Conservation (phyloP, 2,888 invertebrate species). For the Timema cristinae region DNA sequence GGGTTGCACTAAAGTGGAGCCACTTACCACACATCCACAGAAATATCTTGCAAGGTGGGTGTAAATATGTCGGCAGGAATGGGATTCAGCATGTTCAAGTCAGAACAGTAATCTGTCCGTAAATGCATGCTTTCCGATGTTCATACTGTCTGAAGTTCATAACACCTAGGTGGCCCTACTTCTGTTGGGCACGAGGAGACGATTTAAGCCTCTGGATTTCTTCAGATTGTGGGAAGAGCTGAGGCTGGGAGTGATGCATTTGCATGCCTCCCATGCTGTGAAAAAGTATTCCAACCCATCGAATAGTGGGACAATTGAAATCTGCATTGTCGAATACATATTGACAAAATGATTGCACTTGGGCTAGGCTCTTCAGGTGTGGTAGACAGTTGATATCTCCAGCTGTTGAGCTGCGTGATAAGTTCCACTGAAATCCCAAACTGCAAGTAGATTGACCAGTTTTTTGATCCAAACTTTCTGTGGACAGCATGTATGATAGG, state of each 20-base stretch:
- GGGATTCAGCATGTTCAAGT: neutral
- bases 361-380: neutral
- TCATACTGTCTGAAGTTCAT: neutral
- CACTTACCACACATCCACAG: neutral
- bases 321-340: slow-evolving; percentile 4
- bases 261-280: slow-evolving; percentile 1
- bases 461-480: neutral
- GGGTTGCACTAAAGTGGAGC: neutral
- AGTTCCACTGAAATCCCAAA: neutral
- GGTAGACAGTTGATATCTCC: slow-evolving; percentile 8
- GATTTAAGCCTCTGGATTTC: neutral
- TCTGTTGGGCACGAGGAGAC: neutral
- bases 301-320: neutral
- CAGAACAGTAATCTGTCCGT: too few species aligned
- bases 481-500: neutral
- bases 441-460: slow-evolving; percentile 6
- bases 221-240: neutral
- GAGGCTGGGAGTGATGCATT: neutral
- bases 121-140: too few species aligned
- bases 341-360: slow-evolving; percentile 7
- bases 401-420: slow-evolving; percentile 9
- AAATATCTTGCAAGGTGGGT: neutral
- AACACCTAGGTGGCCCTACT: neutral
- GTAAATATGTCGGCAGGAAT: neutral
- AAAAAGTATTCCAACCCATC: neutral